Conservation (phyloP, 2,888 invertebrate genomes). For the Pycnomerus fuliginosus region DNA sequence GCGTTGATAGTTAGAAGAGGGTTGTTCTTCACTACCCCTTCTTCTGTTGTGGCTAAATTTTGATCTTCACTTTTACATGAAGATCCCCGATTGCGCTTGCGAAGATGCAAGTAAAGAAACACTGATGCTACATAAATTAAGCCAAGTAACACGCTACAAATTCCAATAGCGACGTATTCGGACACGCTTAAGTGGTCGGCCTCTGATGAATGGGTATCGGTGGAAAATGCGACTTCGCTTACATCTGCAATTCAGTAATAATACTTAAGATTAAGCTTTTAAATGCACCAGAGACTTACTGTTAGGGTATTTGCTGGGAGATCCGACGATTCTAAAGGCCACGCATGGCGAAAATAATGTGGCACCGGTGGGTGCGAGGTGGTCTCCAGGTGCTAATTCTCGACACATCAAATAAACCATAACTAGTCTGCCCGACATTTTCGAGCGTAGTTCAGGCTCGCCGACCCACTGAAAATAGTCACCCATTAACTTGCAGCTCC, state of each 20-base stretch:
- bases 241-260: constrained; percentile 59
- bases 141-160: constrained; percentile 81
- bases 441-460: constrained; percentile 70
- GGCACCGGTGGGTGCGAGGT: constrained; percentile 50
- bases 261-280: background rate
- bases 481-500: background rate
- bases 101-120: constrained; percentile 76
- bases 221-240: constrained; percentile 75
- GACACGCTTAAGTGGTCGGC: constrained; percentile 67
- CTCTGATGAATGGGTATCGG: constrained; percentile 62
- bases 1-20: constrained; percentile 65
- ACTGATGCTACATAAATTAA: constrained; percentile 85
- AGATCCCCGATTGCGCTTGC: constrained; percentile 58
- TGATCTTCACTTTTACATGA: constrained; percentile 37
- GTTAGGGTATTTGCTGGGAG: constrained; percentile 63
- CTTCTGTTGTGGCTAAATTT: constrained; percentile 56
- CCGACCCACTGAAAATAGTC: constrained; percentile 71
- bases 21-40: constrained; percentile 77
- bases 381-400: constrained; percentile 57
- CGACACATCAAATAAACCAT: constrained; percentile 78
- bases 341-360: constrained; percentile 82
- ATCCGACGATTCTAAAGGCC: constrained; percentile 82
- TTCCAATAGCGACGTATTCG: constrained; percentile 81
- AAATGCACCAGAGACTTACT: constrained; percentile 29
- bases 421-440: constrained; percentile 79